Evolutionary conservation across 2,113 vertebrate species (phyloP), one percentile per base, ranked within the genome.

Genomic region (Rhinogobius similis): DNA sequence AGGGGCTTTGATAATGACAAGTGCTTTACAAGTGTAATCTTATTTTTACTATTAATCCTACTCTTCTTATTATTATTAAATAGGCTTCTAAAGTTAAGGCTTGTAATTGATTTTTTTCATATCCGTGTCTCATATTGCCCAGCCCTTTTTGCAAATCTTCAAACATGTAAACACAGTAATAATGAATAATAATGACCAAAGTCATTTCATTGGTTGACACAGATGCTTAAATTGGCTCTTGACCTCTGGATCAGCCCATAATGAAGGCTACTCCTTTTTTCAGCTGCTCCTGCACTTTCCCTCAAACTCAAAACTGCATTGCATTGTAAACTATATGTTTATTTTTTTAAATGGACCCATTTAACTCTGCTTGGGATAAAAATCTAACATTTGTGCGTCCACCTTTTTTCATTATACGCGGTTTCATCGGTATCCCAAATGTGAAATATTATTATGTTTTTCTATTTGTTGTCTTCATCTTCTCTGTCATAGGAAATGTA

Each of bases 371-470:
- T 68, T 63, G 72, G 0, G 83, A 79, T 1, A 72, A 29, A 64
- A 93, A 91, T 43, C 69, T 70, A 5, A 87, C 89, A 5, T 79
- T 90, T 82, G 56, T 89, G 48, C 85, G 13, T 46, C 92, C 91
- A 59, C 46, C 70, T 1, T 77, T 82, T 67, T 93, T 92, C 56
- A 86, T 86, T 44, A 89, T 93, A 41, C 80, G 16, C 13, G 91
- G 92, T 10, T 66, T 92, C 76, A 18, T 66, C 12, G 88, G 87
- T 3, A 71, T 91, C 1, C 79, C 74, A 3, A 73, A 90, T 52
- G 75, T 82, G 0, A 79, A 83, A 1, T 87, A 89, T 70, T 93
- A 90, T 72, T 92, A 85, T 48, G 39, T 86, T 5, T 92, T 92
- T 75, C 72, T 92, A 5, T 84, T 65, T 29, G 78, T 84, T 72